A percentile compares a stretch with the other conserved stretches of the same genome.
phyloP scores from a whole-genome alignment of 2,113 vertebrate species.

The Hyaena hyaena region DNA sequence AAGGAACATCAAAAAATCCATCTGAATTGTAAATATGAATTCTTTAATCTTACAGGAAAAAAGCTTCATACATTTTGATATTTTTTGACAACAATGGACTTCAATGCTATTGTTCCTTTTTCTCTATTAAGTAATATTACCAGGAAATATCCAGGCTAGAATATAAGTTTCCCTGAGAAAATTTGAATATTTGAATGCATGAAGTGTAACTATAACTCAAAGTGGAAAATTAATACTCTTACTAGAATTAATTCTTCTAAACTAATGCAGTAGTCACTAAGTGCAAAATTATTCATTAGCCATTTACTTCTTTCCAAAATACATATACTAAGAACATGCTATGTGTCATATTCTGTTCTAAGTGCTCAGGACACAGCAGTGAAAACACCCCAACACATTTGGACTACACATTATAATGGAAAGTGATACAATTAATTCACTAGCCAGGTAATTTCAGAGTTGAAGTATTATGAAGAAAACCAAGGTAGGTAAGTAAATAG shows the following conservation, averaged over 20 bases:
- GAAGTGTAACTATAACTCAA: not conserved
- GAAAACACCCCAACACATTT: not conserved
- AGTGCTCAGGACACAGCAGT: not conserved
- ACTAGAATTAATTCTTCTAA: not conserved
- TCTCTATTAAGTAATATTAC: not conserved
- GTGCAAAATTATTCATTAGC: not conserved
- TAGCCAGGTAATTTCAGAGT: not conserved
- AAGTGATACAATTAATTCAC: not conserved
- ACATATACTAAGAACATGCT: not conserved
- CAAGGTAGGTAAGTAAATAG: not conserved
- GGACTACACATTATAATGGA: not conserved
- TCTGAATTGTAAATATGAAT: not conserved
- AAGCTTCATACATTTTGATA: not conserved
- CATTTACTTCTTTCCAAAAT: not conserved
- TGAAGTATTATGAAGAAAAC: constrained; percentile 1
- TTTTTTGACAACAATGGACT: not conserved
- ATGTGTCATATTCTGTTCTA: not conserved
- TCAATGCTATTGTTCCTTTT: not conserved
- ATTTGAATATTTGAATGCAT: not conserved
- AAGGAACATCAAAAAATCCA: not conserved
- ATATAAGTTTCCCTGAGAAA: not conserved
- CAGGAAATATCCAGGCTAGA: not conserved
- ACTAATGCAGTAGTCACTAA: not conserved
- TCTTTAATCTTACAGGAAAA: not conserved
- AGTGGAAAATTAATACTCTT: not conserved